Conservation (phyloP, 2,888 invertebrate species). For the Papilio protenor region DNA sequence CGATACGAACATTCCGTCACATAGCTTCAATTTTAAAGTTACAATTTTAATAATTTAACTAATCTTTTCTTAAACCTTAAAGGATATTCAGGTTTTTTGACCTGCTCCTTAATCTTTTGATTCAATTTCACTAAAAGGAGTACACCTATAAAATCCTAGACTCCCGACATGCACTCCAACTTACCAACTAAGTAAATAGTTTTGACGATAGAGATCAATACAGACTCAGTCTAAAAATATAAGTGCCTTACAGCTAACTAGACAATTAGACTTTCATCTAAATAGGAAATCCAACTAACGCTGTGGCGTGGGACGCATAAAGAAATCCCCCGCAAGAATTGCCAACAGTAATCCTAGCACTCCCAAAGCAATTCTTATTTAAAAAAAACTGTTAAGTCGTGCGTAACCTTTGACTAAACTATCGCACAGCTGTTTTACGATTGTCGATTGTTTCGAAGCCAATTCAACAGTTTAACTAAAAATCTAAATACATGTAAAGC, state of each 20-base stretch:
- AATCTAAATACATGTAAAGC: no score
- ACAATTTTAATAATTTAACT: background rate
- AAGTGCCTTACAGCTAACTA: background rate
- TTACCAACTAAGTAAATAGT: background rate
- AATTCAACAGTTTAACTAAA: no score
- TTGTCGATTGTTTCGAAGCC: no score
- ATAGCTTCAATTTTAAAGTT: background rate
- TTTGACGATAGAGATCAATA: background rate
- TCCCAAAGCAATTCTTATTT: background rate
- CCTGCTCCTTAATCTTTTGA: background rate
- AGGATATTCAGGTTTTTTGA: background rate
- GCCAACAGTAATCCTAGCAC: background rate
- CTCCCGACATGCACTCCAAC: background rate
- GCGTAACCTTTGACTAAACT: no score
- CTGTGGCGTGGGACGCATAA: background rate
- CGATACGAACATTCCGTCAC: no score
- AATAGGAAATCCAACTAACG: background rate
- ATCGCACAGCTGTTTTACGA: no score
- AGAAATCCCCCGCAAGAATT: background rate
- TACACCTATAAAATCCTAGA: background rate
- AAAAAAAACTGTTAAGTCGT: no score
- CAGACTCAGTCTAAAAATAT: background rate
- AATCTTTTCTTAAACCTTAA: background rate
- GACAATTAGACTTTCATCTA: conserved; percentile 16
- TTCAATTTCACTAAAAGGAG: background rate